Evolutionary conservation across 2,113 vertebrate species (phyloP), one percentile per base, ranked within the genome.

Genomic region (Macrotus californicus): DNA sequence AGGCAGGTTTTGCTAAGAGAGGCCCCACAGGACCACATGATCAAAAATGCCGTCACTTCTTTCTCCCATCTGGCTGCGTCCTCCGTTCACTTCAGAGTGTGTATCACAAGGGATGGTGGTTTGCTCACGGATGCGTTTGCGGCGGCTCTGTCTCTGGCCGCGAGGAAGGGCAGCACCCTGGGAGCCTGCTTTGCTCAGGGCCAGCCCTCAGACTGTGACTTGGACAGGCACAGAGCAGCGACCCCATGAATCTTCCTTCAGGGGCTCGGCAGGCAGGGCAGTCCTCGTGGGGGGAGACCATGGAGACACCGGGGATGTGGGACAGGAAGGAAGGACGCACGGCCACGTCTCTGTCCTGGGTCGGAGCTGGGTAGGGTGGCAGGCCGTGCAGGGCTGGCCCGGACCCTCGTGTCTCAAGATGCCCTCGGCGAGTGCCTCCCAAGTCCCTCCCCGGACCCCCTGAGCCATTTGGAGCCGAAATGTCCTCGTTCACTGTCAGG

Each of bases 381-480:
- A 36, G 8, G 1, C 4, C 12, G 8, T 2, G 1, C 3, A 0
- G 48, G 4, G 34, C 34, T 8, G 3, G 21, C n/a, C 7, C 1
- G 67, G 16, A 36, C 5, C 75, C 61, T 54, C 0, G 7, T 6
- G 5, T 5, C 61, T 50, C 13, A 2, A n/a, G 41, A 41, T 7
- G 0, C 61, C 39, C 24, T 66, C 19, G 3, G 0, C 0, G 3
- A 0, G 0, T 12, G 16, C 76, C 50, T 43, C 6, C 36, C 0
- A 15, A 41, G 66, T 4, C 34, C 43, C 21, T 24, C 59, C 39
- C 73, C 34, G 2, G 43, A 22, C 2, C 59, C 61, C 34, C 46
- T 3, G 24, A 72, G 88, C 48, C 6, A 7, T 18, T 52, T 34
- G 72, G 54, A 89, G 50, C 61, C 56, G 91, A 56, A 94, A 50